Base-by-base conservation (phyloP, 1,140 invertebrate genomes). In the Neotoxoptera formosana region DNA sequence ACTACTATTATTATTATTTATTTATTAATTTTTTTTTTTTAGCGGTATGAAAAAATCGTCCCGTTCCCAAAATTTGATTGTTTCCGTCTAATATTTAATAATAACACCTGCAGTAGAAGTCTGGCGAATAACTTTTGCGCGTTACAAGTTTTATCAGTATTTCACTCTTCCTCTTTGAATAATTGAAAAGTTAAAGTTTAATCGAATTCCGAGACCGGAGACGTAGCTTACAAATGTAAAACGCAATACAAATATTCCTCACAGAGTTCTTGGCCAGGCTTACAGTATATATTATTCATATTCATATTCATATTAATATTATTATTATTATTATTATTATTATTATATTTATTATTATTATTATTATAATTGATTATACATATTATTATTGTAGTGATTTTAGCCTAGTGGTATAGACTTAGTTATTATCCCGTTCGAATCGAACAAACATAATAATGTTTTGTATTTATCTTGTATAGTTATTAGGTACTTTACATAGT, bases 181-280 rank as follows among this genome's bases (percentile, higher is more conserved):
- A 93, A 93, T 93, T 93, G 91, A 93, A 93, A 93, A 93, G 91
- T 92, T 92, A 41, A 92, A 92, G 91, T 86, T 93, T 86, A 93
- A 93, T 93, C 81, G 91, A 93, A 93, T 93, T 93, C 21, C 45
- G 11, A 93, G 47, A 34, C 14, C n/a, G 9, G 17, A 93, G 34
- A 48, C 34, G 91, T 56, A 86, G 51, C 81, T 93, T 93, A 84
- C 51, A 81, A 53, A 86, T 84, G 81, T 86, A 56, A 93, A 91
- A 92, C 47, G 14, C 34, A 76, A 36, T 81, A 34, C 23, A 91
- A 90, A 86, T 53, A 86, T 51, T 93, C 25, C 81, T 51, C 36
- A 25, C 23, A 9, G 47, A 93, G 91, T 93, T 93, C 76, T 93
- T 93, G 81, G 91, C 81, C 81, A 86, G 91, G 30, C 91, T 84